These are phyloP conservation scores for Epizoanthus scotinus DNA, from an alignment of 92 coral and sea anemone genomes.

Conservation along the genomic window DNA sequence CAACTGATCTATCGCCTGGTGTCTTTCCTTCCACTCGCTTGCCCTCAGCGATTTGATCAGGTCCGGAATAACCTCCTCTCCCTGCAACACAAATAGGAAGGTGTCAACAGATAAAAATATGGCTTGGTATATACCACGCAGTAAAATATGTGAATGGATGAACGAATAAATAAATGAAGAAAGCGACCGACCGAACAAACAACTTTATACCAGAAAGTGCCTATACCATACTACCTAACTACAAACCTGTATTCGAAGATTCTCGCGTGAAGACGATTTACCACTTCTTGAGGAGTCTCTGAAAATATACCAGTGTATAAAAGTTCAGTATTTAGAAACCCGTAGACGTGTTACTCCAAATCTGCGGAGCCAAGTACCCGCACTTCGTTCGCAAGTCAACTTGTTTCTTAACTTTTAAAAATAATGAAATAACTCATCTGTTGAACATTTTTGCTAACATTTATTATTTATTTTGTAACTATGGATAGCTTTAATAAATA, in stretches of 20 bases:
- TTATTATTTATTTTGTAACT: no score
- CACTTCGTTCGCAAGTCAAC: no score
- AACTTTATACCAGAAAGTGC: background rate
- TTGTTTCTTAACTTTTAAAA: no score
- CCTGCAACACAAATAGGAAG: slow-evolving; percentile 52
- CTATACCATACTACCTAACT: background rate
- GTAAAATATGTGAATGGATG: background rate
- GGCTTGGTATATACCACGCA: background rate
- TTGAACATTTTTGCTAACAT: no score
- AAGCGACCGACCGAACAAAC: background rate
- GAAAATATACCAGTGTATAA: slow-evolving; percentile 11
- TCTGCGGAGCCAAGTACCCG: no score
- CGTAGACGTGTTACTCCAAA: no score
- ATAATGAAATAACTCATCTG: no score
- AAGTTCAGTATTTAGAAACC: no score
- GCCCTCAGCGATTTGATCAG: slow-evolving; percentile 69
- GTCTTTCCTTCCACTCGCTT: slow-evolving; percentile 94
- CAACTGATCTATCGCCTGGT: slow-evolving; percentile 87
- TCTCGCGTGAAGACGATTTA: slow-evolving; percentile 51
- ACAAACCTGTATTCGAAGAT: slow-evolving; percentile 40
- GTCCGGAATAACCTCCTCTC: slow-evolving; percentile 79
- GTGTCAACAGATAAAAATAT: background rate
- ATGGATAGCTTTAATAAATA: no score
- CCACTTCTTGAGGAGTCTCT: slow-evolving; percentile 89
- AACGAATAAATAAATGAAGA: background rate